These are phyloP conservation scores for Anabacerthia variegaticeps DNA, from an alignment of 2,797 vertebrate genomes.

Conservation along the genomic window DNA sequence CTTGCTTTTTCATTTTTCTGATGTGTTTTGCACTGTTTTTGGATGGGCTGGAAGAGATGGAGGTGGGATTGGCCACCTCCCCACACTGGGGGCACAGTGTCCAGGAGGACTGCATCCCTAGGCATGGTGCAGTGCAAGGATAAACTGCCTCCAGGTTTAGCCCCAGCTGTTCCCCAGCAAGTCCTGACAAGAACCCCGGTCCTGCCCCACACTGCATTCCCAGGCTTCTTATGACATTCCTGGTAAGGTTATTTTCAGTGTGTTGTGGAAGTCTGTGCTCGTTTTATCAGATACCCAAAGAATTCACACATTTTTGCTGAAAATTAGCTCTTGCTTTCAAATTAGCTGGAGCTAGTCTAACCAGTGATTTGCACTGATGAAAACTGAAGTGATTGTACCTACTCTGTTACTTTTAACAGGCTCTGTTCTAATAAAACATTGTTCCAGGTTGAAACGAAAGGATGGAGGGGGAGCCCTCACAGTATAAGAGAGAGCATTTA, in stretches of 20 bases:
- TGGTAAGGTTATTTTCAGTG: neutral
- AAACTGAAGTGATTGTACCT: neutral
- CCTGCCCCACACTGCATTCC: neutral
- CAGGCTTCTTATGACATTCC: neutral
- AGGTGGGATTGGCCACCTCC: neutral
- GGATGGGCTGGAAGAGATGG: neutral
- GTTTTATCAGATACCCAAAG: conserved; percentile 16
- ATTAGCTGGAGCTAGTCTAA: neutral
- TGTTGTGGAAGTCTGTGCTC: neutral
- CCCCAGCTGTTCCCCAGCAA: neutral
- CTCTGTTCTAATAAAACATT: neutral
- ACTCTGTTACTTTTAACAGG: neutral
- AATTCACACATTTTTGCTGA: conserved; percentile 30
- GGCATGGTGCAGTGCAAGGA: rapidly evolving
- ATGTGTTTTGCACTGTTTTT: neutral
- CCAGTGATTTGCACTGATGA: neutral
- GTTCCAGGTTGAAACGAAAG: neutral
- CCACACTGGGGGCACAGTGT: rapidly evolving
- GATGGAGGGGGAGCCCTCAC: neutral
- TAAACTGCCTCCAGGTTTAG: neutral
- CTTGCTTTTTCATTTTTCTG: neutral
- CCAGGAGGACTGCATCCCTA: neutral
- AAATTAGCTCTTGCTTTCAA: neutral
- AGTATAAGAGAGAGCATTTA: neutral
- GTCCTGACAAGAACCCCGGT: neutral